Evolutionary conservation across 2,888 invertebrate genomes (phyloP).

Genomic region (Philereme transversata): DNA sequence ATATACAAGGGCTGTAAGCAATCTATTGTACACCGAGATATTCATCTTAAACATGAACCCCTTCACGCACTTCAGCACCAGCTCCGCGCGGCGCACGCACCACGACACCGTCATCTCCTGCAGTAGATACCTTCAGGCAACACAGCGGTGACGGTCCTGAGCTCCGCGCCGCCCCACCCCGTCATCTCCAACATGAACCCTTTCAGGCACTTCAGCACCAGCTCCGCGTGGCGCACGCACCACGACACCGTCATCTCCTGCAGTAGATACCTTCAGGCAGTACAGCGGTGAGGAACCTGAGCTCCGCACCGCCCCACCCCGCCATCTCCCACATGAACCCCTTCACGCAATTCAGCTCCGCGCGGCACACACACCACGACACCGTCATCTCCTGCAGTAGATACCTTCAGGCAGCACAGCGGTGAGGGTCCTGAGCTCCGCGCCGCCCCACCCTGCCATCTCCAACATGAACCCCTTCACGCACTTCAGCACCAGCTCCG

Average conservation of each 20-base stretch:
- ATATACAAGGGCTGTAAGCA: too few species aligned
- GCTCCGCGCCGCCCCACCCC: constrained; percentile 95
- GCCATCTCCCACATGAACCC: too few species aligned
- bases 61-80: constrained; percentile 99
- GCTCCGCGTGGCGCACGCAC: constrained; percentile 97
- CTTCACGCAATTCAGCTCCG: too few species aligned
- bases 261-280: too few species aligned
- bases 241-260: constrained; percentile 97
- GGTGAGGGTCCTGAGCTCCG: constrained; percentile 91
- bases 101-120: constrained; percentile 97
- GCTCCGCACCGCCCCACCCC: too few species aligned
- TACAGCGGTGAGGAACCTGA: too few species aligned
- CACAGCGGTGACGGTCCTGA: constrained; percentile 88
- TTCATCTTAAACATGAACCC: constrained; percentile 85
- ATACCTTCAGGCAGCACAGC: constrained; percentile 48
- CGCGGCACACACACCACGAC: too few species aligned
- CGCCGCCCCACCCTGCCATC: constrained; percentile 96
- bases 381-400: constrained; percentile 93
- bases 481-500: constrained; percentile 99
- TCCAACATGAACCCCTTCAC: constrained; percentile 99
- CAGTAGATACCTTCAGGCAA: constrained; percentile 42
- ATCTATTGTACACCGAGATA: too few species aligned
- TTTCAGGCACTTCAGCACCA: constrained; percentile 99
- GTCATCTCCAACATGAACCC: constrained; percentile 99
- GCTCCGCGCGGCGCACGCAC: constrained; percentile 97